These are phyloP conservation scores for Coelinius sp. DNA, from an alignment of 2,888 invertebrate species.

Conservation along the genomic window DNA sequence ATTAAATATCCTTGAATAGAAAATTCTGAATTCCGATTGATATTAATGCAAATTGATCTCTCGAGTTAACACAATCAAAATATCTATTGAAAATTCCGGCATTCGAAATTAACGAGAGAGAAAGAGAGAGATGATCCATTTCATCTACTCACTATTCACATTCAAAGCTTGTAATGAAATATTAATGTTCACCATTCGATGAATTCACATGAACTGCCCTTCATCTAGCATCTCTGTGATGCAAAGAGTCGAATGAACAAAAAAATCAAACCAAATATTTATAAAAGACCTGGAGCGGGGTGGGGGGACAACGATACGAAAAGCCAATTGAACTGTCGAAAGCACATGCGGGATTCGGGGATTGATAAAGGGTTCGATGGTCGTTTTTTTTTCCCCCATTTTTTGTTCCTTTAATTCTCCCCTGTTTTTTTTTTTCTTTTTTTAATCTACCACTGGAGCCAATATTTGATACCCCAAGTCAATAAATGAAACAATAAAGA, in stretches of 20 bases:
- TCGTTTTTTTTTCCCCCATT: neutral
- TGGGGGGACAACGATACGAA: slow-evolving; percentile 37
- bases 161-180: slow-evolving; percentile 59
- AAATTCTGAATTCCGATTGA: too few relatives aligned
- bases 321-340: slow-evolving; percentile 42
- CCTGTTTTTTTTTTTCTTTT: slow-evolving; percentile 7
- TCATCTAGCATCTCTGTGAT: neutral
- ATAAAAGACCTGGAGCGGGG: slow-evolving; percentile 9
- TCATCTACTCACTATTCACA: slow-evolving; percentile 41
- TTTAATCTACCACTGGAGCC: slow-evolving; percentile 26
- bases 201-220: slow-evolving; percentile 56
- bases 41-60: too few relatives aligned
- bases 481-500: slow-evolving; percentile 36
- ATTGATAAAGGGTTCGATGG: slow-evolving; percentile 37
- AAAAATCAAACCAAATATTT: slow-evolving; percentile 7
- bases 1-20: too few relatives aligned
- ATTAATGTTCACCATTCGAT: slow-evolving; percentile 63
- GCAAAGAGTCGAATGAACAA: neutral
- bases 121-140: neutral
- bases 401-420: slow-evolving; percentile 17
- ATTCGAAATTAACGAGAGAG: neutral
- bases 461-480: slow-evolving; percentile 37
- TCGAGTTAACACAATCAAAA: neutral
- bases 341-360: slow-evolving; percentile 40
- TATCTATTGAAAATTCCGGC: neutral